Percentiles rank a stretch among this genome's conserved stretches.
Conservation (phyloP, 1,140 invertebrate species). For the Vollenhovia emeryi region DNA sequence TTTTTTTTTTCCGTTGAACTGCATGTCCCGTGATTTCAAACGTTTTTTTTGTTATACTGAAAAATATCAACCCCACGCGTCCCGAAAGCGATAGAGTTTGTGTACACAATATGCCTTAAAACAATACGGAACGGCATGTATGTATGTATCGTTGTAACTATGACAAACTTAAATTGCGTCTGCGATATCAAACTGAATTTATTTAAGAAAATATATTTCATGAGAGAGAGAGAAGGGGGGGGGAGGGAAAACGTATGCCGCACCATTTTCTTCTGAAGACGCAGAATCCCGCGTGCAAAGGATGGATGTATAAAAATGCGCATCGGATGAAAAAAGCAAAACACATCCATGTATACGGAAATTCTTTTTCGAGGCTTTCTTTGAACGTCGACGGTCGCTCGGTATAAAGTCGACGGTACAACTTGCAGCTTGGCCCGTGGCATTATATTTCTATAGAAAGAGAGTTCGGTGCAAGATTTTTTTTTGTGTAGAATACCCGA, state of each 20-base stretch:
- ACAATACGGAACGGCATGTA: not conserved
- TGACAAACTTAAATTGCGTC: not conserved
- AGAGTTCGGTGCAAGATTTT: slow-evolving; percentile 25
- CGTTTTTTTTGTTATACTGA: not conserved
- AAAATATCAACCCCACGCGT: slow-evolving; percentile 5
- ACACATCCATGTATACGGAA: slow-evolving; percentile 32
- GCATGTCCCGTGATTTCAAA: slow-evolving; percentile 13
- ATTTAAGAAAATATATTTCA: slow-evolving; percentile 21
- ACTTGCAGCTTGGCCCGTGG: slow-evolving; percentile 19
- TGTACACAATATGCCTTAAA: not conserved
- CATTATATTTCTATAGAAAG: slow-evolving; percentile 53
- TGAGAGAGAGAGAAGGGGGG: too few relatives aligned
- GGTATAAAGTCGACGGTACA: slow-evolving; percentile 35
- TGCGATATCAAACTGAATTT: slow-evolving; percentile 10
- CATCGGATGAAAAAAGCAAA: slow-evolving; percentile 37
- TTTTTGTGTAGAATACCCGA: slow-evolving; percentile 16
- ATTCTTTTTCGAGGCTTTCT: slow-evolving; percentile 53
- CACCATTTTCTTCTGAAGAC: slow-evolving; percentile 34
- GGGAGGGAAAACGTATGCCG: not conserved
- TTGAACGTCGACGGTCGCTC: slow-evolving; percentile 48
- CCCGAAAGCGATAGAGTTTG: not conserved
- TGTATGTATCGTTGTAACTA: slow-evolving; percentile 3
- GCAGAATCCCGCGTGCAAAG: slow-evolving; percentile 3
- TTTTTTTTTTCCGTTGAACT: slow-evolving; percentile 17
- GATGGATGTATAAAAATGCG: slow-evolving; percentile 48